Evolutionary conservation across 1,140 invertebrate genomes (phyloP), one percentile per base, ranked within the genome.

Genomic region (Oscheius sp.): DNA sequence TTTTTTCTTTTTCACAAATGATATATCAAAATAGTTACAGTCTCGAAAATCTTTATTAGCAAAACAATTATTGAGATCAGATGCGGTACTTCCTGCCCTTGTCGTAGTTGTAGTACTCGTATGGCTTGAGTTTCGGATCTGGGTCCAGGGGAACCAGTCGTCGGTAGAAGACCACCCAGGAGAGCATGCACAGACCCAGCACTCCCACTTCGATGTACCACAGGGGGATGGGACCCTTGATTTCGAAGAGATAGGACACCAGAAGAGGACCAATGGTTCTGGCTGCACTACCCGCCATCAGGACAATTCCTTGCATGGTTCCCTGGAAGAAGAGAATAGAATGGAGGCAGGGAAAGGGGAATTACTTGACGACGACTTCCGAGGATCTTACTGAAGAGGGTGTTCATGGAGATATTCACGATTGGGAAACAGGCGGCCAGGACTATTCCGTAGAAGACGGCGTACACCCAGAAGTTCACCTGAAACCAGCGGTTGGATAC

Each of bases 371-470:
- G 42, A 35, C 71, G 4, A 7, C 42, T 66, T 52, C 71, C 71
- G 13, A 73, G 35, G 59, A 73, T 68, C 45, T 73, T 73, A 62
- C 64, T 67, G 63, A 67, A 73, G 2, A 73, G 34, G 18, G 71
- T 73, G 20, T 64, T 73, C 71, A 73, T 73, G 2, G 46, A 73
- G 38, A 73, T 73, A 45, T 73, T 73, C 1, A 73, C 55, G n/a
- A 73, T 59, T 1, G 71, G 71, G 42, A 73, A 73, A 4, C 59
- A 63, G n/a, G 62, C 42, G 15, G 64, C 61, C n/a, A 73, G 18
- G 1, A 65, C 55, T 1, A 73, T 31, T 1, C 38, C 71, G 31
- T 73, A 66, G 32, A 64, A 58, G 15, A 28, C 26, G 1, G 55
- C 66, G n/a, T 73, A 73, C 10, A 73, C 3, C 71, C 71, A 73